Base-by-base conservation (phyloP, 2,113 vertebrate species). In the Speoplatyrhinus poulsoni region DNA sequence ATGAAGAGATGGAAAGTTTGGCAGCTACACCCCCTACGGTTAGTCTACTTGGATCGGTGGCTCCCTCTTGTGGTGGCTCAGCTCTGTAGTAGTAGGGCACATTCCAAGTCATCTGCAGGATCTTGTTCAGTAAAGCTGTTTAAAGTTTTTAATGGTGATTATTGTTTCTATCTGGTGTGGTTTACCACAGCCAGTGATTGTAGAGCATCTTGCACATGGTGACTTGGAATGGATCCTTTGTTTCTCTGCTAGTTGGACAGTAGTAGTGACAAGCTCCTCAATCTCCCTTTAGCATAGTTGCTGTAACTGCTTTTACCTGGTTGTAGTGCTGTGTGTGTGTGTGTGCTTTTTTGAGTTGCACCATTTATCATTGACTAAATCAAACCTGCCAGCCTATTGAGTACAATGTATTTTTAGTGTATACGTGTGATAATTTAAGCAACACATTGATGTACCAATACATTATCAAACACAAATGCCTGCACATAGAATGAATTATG, bases 1-100 rank as follows among this genome's bases (percentile, higher is more conserved):
- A 99, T 55, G 98, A 99, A 92, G 98, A 99, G 81, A 99, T 99
- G 96, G 97, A 99, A 93, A 97, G 92, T 87, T 94, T 99, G 88
- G 90, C 97, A 70, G 96, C 96, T 84, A 94, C 96, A 0, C 96
- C 95, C 16, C 95, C 94, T 85, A 98, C 96, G 98, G 98, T 99
- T 92, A 99, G 98, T 99, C 83, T 81, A 3, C 56, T 46, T 48
- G 57, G 69, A 80, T 70, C 77, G 80, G 80, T 67, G 59, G 19
- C 52, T n/a, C 59, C 2, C 56, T 19, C 55, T 2, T 12, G 17
- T 8, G 41, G 69, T 41, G 26, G 75, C 54, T 60, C 3, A 12
- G 17, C 10, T 64, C 50, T 73, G 57, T 68, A 60, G 60, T 46
- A 4, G 33, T 53, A 12, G 46, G 48, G 75, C 12, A 71, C 52